A percentile compares a stretch with the other conserved stretches of the same genome.
Conservation (phyloP, 1,140 invertebrate species). For the Drosophila burlai region DNA sequence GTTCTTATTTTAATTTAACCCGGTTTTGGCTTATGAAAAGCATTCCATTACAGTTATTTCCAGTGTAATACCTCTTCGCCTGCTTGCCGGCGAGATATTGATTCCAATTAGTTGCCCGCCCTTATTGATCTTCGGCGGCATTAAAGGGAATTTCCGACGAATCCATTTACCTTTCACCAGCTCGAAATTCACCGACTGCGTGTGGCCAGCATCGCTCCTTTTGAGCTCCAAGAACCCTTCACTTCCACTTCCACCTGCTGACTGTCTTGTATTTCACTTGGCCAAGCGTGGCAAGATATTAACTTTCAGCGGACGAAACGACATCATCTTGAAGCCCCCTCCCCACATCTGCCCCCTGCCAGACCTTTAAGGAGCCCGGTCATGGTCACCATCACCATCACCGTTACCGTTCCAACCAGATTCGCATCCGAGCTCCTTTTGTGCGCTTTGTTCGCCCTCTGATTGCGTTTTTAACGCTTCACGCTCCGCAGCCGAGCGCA, state of each 20-base stretch:
- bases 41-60: neutral
- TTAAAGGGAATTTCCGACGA: constrained; percentile 40
- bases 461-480: constrained; percentile 82
- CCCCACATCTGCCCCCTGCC: constrained; percentile 15
- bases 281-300: constrained; percentile 63
- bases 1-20: neutral
- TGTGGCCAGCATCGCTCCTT: constrained; percentile 17
- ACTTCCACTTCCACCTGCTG: constrained; percentile 45
- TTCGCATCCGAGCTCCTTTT: constrained; percentile 43
- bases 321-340: constrained; percentile 58
- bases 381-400: constrained; percentile 46
- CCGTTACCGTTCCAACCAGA: constrained; percentile 46
- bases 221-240: constrained; percentile 57
- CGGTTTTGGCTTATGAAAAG: neutral
- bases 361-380: constrained; percentile 36
- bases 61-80: constrained; percentile 10
- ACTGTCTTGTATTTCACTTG: constrained; percentile 63
- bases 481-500: constrained; percentile 43
- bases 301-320: constrained; percentile 56
- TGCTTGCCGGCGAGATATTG: constrained; percentile 24
- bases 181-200: constrained; percentile 22
- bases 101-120: constrained; percentile 35
- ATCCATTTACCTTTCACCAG: constrained; percentile 45
- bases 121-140: constrained; percentile 37
- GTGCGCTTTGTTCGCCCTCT: constrained; percentile 64